phyloP scores from a whole-genome alignment of 2,797 vertebrate species.

The Podarcis siculus region DNA sequence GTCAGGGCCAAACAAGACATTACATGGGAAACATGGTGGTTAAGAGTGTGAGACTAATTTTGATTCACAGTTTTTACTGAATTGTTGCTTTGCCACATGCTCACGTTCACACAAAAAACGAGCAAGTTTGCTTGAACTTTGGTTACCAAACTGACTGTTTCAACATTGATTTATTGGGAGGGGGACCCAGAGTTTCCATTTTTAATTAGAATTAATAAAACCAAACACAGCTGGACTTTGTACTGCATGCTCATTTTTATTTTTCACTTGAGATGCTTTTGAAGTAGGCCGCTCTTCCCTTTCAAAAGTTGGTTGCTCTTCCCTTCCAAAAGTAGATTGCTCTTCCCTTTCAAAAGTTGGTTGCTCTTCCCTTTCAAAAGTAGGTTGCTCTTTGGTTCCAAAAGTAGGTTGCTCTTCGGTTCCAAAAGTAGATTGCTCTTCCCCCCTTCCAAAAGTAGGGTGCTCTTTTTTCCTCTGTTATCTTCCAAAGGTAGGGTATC shows the following conservation, averaged over 20 bases:
- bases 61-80: not conserved
- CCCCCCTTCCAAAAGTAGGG: too few relatives aligned
- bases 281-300: too few relatives aligned
- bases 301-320: too few relatives aligned
- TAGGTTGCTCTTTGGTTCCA: too few relatives aligned
- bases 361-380: too few relatives aligned
- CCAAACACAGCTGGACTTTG: not conserved
- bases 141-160: not conserved
- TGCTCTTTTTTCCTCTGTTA: not conserved
- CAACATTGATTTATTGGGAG: not conserved
- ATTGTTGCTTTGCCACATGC: not conserved
- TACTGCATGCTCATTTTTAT: not conserved
- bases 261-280: not conserved
- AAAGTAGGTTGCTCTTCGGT: too few relatives aligned
- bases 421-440: too few relatives aligned
- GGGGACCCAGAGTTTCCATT: not conserved
- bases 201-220: not conserved
- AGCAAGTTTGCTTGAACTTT: not conserved
- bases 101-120: not conserved
- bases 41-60: not conserved
- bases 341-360: too few relatives aligned
- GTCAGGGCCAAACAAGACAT: not conserved
- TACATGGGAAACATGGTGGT: too few relatives aligned
- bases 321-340: too few relatives aligned
- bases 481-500: not conserved